Percentiles rank a stretch among this genome's conserved stretches.
Conservation (phyloP, 2,888 invertebrate genomes). For the Galeopsomyia nigrocyanea region DNA sequence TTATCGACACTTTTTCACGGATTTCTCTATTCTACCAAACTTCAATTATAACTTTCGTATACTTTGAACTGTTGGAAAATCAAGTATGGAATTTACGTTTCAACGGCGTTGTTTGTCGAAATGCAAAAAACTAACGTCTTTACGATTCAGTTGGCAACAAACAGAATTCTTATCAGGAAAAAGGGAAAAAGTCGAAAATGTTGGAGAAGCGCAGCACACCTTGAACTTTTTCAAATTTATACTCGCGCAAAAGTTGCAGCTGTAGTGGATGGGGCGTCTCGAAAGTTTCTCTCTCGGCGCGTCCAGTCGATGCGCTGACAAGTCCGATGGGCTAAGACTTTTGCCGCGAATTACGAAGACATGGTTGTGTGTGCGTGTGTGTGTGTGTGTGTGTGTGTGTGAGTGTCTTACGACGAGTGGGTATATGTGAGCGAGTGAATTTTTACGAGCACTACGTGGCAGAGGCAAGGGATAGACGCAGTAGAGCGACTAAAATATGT, state of each 20-base stretch:
- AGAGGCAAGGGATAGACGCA: slow-evolving; percentile 24
- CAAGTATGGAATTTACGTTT: too few species aligned
- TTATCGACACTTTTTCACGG: too few species aligned
- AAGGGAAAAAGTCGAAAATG: neutral
- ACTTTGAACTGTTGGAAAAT: too few species aligned
- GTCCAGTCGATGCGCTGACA: slow-evolving; percentile 5
- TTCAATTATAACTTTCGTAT: too few species aligned
- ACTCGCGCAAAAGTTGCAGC: neutral
- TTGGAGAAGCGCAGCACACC: neutral
- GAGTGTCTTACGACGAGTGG: too few species aligned
- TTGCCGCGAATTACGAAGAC: neutral
- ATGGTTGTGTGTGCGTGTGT: neutral
- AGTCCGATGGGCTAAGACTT: neutral
- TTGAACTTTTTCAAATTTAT: neutral
- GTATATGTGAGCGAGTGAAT: too few species aligned
- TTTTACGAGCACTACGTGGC: neutral
- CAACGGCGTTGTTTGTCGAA: too few species aligned
- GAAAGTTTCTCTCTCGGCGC: slow-evolving; percentile 20
- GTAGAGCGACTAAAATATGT: slow-evolving; percentile 11
- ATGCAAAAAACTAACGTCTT: too few species aligned
- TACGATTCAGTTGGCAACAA: neutral
- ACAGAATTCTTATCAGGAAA: slow-evolving; percentile 3
- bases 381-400: too few species aligned
- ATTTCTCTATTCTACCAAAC: too few species aligned
- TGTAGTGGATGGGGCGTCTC: neutral